phyloP scores from a whole-genome alignment of 2,888 invertebrate species.

The Stegana nigrithorax region DNA sequence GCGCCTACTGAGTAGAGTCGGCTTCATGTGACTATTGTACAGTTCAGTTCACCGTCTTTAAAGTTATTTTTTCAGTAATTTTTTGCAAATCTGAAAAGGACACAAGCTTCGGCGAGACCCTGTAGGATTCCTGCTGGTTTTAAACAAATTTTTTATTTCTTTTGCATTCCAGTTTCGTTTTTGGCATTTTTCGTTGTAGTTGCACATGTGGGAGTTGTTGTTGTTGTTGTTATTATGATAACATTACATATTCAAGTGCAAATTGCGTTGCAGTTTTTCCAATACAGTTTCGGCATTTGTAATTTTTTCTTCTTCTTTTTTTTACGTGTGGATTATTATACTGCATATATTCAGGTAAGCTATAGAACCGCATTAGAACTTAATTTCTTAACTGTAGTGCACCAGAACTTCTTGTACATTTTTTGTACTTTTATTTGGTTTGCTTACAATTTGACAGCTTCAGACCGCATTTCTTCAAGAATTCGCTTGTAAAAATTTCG shows the following conservation, averaged over 20 bases:
- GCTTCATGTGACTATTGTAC: too few relatives aligned
- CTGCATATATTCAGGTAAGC: too few relatives aligned
- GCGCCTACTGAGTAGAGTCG: too few relatives aligned
- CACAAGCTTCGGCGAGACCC: too few relatives aligned
- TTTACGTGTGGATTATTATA: too few relatives aligned
- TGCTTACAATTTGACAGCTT: slow-evolving; percentile 29
- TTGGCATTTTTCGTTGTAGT: slow-evolving; percentile 4
- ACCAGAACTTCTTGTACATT: neutral
- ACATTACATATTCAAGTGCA: slow-evolving; percentile 56
- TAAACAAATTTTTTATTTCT: neutral
- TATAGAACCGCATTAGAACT: too few relatives aligned
- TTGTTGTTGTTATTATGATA: slow-evolving; percentile 12
- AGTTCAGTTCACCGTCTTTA: too few relatives aligned
- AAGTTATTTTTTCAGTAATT: too few relatives aligned
- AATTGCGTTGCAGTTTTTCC: slow-evolving; percentile 55
- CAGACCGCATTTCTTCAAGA: slow-evolving; percentile 26
- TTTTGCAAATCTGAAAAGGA: too few relatives aligned
- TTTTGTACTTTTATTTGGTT: neutral
- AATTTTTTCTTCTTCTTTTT: neutral
- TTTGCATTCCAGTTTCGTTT: slow-evolving; percentile 6
- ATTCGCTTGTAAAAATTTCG: slow-evolving; percentile 36
- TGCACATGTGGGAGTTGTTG: neutral
- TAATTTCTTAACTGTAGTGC: too few relatives aligned
- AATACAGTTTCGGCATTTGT: too few relatives aligned
- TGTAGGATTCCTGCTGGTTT: too few relatives aligned